A percentile compares a stretch with the other conserved stretches of the same genome.
phyloP scores from a whole-genome alignment of 2,888 invertebrate genomes.

The Oeneis ivallda region DNA sequence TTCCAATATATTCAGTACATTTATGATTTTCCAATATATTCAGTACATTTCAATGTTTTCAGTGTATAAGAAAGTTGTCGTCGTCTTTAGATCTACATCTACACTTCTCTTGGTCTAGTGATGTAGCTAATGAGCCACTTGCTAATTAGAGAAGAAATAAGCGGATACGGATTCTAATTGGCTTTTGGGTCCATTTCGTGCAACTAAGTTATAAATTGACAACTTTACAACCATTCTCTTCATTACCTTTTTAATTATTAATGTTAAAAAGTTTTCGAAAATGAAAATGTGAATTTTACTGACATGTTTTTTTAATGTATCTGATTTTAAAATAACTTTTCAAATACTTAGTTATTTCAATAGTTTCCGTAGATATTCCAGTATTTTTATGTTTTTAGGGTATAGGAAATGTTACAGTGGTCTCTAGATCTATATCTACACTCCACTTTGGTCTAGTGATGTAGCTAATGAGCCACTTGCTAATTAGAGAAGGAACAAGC shows the following conservation, averaged over 20 bases:
- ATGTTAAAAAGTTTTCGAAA: too few species aligned
- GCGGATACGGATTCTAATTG: slow-evolving; percentile 77
- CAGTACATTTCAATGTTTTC: too few species aligned
- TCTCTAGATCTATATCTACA: slow-evolving; percentile 14
- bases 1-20: too few species aligned
- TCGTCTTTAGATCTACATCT: background rate
- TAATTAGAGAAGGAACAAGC: slow-evolving; percentile 80
- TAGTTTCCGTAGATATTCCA: background rate
- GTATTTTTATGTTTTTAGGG: background rate
- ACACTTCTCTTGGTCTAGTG: slow-evolving; percentile 57
- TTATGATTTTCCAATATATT: too few species aligned
- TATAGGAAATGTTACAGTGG: background rate
- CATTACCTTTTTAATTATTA: background rate
- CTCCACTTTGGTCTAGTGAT: slow-evolving; percentile 64
- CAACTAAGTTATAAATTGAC: slow-evolving; percentile 33
- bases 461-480: slow-evolving; percentile 77
- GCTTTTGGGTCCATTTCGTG: slow-evolving; percentile 67
- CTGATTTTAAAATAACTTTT: background rate
- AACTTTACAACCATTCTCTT: slow-evolving; percentile 28
- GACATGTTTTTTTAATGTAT: too few species aligned
- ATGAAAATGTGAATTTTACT: too few species aligned
- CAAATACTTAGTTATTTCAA: background rate
- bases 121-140: slow-evolving; percentile 76
- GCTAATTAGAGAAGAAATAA: slow-evolving; percentile 80
- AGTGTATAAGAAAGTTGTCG: too few species aligned